Evolutionary conservation across 2,113 vertebrate genomes (phyloP), one percentile per base, ranked within the genome.

Genomic region (Bolborhynchus lineola): DNA sequence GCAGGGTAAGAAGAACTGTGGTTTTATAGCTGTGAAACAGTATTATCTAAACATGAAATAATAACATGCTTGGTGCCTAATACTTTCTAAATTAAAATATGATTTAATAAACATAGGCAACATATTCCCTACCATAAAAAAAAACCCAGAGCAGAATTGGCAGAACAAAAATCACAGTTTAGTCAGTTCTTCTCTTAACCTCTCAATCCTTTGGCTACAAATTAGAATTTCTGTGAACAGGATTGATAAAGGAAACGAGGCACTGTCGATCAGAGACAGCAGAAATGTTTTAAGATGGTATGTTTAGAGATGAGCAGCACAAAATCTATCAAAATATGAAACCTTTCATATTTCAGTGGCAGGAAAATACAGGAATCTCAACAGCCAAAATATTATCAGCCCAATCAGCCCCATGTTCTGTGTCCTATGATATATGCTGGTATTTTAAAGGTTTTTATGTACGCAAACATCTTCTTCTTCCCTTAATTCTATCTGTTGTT

Each of bases 161-260:
- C 96, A 97, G 93, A 95, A 95, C 92, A 93, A 94, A 96, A 94
- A 97, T 97, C 96, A 97, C 96, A 96, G 96, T 97, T 97, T 97
- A 97, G 96, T 89, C 96, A 97, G 91, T 97, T 97, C 86, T 93
- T 91, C 96, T 92, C 91, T 93, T 96, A 97, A 97, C 95, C 96
- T 96, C 35, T 11, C 88, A 95, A 76, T 96, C 90, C 92, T 96
- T 94, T 97, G 96, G 96, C 96, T 96, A 95, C 91, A 80, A 92
- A 96, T 97, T 53, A 96, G 86, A 96, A 93, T 89, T 96, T 94
- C 83, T 97, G 91, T 94, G 95, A 94, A 95, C 71, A 81, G 75
- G 94, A 94, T 86, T 96, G 96, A 93, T 96, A 95, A 91, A 88
- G 50, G 70, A 96, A 96, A 96, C 93, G 79, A 97, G 92, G 85